Base-by-base conservation (phyloP, 2,888 invertebrate species). In the Trissoscelio sp. region DNA sequence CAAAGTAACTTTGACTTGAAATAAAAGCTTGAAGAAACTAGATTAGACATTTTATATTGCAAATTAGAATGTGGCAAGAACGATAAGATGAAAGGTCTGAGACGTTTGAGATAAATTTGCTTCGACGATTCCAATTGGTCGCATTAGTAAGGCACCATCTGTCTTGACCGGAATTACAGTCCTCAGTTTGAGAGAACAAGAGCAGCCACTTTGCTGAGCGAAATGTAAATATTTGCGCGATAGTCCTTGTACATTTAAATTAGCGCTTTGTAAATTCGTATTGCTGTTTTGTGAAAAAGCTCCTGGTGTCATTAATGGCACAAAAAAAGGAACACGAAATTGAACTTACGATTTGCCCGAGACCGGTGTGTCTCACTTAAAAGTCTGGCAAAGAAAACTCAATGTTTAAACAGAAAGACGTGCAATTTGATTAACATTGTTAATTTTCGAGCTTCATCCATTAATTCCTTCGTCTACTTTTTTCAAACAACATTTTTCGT, bases 161-260 rank as follows among this genome's bases (percentile, higher is more conserved):
- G 42, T 58, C 66, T 42, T 48, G 62, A 75, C 34, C 44, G 51
- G 55, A 78, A 78, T 64, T 55, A 48, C 51, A 55, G 44, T 24
- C 55, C 51, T 57, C 58, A n/a, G 34, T 48, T n/a, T n/a, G n/a
- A n/a, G n/a, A n/a, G 53, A 42, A n/a, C 9, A 4, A 37, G n/a
- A 42, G 51, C 67, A 51, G 67, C 48, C 46, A 31, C 53, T 62
- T 57, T 16, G 14, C 16, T 11, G 48, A 66, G 55, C 42, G 66
- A 46, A 69, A 74, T 53, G 74, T 67, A 74, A 80, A 80, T 74
- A 74, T 74, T 70, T 64, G 57, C 16, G 24, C 57, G 51, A 42
- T 69, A 22, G 31, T 18, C 69, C 22, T 62, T 70, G 73, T 80
- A 42, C 64, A 58, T 75, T 75, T 42, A 74, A 80, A 75, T 75